phyloP scores from a whole-genome alignment of 2,113 vertebrate genomes.

The Aplodontia rufa region DNA sequence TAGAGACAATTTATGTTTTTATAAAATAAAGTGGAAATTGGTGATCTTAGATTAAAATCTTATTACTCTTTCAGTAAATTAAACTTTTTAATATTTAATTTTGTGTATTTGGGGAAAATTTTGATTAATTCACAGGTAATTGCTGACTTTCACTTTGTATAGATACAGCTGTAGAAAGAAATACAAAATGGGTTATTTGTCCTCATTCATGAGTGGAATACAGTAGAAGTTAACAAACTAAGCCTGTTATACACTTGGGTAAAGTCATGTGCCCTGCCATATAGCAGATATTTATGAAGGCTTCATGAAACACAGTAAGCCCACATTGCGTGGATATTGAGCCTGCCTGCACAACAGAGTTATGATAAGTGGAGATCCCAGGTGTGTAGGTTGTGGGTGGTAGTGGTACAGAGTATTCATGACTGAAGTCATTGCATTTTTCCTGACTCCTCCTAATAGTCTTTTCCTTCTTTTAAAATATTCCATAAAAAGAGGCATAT shows the following conservation, averaged over 20 bases:
- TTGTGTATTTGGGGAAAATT: background rate
- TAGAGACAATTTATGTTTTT: background rate
- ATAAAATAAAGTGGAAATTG: constrained; percentile 34
- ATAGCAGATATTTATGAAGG: background rate
- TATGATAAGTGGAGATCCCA: background rate
- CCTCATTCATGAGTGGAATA: constrained; percentile 8
- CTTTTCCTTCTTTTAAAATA: background rate
- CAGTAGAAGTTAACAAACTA: constrained; percentile 12
- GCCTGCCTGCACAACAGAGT: background rate
- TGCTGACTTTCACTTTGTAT: constrained; percentile 40
- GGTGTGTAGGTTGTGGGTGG: background rate
- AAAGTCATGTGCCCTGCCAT: constrained; percentile 25
- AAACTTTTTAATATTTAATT: constrained; percentile 36
- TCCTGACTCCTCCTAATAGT: background rate
- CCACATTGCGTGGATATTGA: background rate
- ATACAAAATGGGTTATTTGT: constrained; percentile 24
- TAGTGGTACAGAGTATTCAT: background rate
- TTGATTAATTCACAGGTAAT: constrained; percentile 38
- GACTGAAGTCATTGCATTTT: background rate
- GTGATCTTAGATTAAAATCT: constrained; percentile 42
- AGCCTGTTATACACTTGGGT: constrained; percentile 12
- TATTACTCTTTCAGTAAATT: constrained; percentile 3
- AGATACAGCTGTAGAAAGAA: background rate
- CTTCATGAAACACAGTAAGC: background rate
- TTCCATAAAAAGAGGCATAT: background rate